Conservation (phyloP, 1,140 invertebrate species). For the Choristoneura fumiferana region DNA sequence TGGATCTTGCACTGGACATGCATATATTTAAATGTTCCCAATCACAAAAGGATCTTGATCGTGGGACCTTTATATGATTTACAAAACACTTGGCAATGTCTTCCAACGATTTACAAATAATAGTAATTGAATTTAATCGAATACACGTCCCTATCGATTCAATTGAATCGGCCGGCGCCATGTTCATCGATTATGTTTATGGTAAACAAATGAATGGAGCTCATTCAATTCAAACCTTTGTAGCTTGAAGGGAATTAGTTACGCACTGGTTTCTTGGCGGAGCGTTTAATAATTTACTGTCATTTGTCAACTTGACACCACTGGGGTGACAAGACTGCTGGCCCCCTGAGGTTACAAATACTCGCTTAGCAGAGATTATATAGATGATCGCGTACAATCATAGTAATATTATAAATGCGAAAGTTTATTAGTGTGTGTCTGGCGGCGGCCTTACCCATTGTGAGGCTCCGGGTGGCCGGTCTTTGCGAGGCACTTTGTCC, state of each 20-base stretch:
- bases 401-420: no score
- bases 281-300: conserved; percentile 3
- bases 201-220: conserved; percentile 17
- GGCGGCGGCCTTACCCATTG: no score
- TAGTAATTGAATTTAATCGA: conserved; percentile 12
- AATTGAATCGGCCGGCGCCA: conserved; percentile 15
- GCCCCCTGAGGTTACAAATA: no score
- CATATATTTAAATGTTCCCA: conserved; percentile 5
- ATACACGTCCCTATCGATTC: not conserved
- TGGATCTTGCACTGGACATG: not conserved
- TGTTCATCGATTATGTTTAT: conserved; percentile 17
- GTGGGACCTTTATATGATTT: not conserved
- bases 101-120: conserved; percentile 14
- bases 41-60: conserved; percentile 4
- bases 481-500: no score
- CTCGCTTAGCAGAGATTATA: no score
- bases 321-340: not conserved
- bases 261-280: conserved; percentile 3
- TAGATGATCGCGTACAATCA: no score
- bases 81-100: conserved; percentile 13
- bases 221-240: conserved; percentile 9
- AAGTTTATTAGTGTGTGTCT: no score
- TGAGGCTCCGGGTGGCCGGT: no score
- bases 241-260: conserved; percentile 7
- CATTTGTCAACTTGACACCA: not conserved